Evolutionary conservation across 1,140 invertebrate species (phyloP).

Genomic region (Cephus cinctus): DNA sequence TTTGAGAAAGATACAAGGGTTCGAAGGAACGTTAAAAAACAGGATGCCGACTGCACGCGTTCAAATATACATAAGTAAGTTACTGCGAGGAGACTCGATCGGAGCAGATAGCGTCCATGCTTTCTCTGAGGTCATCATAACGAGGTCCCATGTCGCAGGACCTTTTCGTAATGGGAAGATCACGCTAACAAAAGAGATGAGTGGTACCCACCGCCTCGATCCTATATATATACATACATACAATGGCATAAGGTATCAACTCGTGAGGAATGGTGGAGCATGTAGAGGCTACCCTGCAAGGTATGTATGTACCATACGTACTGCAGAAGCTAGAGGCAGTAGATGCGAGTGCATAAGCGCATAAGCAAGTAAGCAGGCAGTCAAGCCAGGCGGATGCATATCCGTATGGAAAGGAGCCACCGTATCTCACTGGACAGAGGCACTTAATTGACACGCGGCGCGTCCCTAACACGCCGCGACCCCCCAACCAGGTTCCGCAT

Average conservation of each 20-base stretch:
- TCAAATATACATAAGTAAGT: no score
- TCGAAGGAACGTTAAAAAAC: no score
- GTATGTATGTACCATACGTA: not conserved
- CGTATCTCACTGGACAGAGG: constrained; percentile 52
- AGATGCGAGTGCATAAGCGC: not conserved
- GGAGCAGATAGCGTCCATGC: constrained; percentile 24
- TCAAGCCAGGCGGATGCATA: constrained; percentile 22
- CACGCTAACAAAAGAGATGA: constrained; percentile 9
- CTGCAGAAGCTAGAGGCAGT: not conserved
- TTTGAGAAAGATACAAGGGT: no score
- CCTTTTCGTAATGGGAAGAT: constrained; percentile 5
- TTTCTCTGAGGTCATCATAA: constrained; percentile 39
- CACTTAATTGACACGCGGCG: constrained; percentile 57
- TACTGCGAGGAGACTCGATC: constrained; percentile 16
- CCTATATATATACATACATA: no score
- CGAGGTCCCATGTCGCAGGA: constrained; percentile 35
- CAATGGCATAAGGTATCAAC: not conserved
- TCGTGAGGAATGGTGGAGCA: not conserved
- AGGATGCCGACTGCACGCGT: no score
- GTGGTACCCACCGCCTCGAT: no score
- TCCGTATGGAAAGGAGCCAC: constrained; percentile 47
- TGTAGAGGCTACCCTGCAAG: constrained; percentile 6
- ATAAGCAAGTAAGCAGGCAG: not conserved
- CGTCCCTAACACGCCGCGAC: constrained; percentile 53
- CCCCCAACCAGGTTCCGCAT: constrained; percentile 35